Conservation (phyloP, 2,113 vertebrate species). For the Patagioenas fasciata region DNA sequence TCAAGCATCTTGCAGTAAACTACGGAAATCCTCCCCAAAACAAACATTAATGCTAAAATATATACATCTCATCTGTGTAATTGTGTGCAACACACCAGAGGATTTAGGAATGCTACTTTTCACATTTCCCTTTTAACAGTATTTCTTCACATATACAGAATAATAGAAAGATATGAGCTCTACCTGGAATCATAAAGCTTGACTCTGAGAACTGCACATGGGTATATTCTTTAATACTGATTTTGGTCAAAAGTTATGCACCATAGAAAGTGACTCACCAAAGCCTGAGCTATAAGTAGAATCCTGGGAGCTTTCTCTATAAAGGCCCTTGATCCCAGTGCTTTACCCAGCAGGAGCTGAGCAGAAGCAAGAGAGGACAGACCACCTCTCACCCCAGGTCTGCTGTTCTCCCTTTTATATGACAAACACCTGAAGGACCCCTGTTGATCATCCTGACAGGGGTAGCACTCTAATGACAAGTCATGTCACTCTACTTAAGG, state of each 20-base stretch:
- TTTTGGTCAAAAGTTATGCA: not conserved
- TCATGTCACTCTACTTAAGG: not conserved
- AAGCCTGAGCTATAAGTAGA: not conserved
- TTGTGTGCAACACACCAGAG: not conserved
- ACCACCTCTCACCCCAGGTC: not conserved
- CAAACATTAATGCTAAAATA: not conserved
- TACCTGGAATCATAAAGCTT: not conserved
- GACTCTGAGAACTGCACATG: not conserved
- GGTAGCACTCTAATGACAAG: fast-evolving
- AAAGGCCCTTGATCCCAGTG: not conserved
- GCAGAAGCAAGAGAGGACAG: not conserved
- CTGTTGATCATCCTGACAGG: not conserved
- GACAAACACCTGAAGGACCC: not conserved
- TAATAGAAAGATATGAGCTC: not conserved
- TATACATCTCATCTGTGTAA: not conserved
- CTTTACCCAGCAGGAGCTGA: not conserved
- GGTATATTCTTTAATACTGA: not conserved
- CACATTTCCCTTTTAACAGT: not conserved
- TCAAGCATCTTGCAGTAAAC: not conserved
- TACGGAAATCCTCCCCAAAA: not conserved
- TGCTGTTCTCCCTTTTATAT: not conserved
- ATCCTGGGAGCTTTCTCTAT: not conserved
- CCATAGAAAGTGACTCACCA: not conserved
- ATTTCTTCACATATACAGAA: not conserved
- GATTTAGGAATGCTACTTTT: not conserved